Conservation (phyloP, 1,140 invertebrate genomes). For the Pachypeltis micranthus region DNA sequence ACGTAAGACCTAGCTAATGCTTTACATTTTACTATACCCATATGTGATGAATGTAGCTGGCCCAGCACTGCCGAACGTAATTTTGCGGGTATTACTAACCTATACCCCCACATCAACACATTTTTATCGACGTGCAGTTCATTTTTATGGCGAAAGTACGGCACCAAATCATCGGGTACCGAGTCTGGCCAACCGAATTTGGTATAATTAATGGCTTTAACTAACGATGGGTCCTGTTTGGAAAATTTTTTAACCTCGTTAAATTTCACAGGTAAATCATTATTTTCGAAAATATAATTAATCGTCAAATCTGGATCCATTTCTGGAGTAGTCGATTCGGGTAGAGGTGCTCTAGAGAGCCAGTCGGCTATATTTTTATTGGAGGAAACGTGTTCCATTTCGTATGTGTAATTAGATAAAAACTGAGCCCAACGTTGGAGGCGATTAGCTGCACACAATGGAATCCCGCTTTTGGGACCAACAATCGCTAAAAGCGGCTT, state of each 20-base stretch:
- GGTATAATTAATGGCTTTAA: neutral
- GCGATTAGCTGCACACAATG: constrained; percentile 28
- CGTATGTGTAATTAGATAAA: constrained; percentile 29
- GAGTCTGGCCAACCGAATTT: too few species aligned
- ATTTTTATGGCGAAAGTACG: too few species aligned
- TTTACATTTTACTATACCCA: neutral
- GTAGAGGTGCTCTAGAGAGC: neutral
- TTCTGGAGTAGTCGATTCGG: neutral
- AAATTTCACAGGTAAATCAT: neutral
- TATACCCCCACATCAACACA: neutral
- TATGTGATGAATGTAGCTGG: neutral
- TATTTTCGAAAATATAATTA: neutral
- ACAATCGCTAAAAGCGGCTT: constrained; percentile 37
- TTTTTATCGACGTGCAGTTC: neutral
- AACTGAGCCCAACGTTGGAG: constrained; percentile 32
- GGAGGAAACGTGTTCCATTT: neutral
- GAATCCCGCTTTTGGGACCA: constrained; percentile 30
- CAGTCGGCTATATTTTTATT: constrained; percentile 1
- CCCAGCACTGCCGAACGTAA: neutral
- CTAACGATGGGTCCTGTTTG: neutral
- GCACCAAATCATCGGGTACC: neutral
- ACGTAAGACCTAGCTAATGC: neutral
- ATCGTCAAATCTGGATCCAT: neutral
- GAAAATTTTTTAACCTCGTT: neutral
- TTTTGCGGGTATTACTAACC: neutral